Conservation (phyloP, 2,888 invertebrate genomes). For the Synergus laeviventris region DNA sequence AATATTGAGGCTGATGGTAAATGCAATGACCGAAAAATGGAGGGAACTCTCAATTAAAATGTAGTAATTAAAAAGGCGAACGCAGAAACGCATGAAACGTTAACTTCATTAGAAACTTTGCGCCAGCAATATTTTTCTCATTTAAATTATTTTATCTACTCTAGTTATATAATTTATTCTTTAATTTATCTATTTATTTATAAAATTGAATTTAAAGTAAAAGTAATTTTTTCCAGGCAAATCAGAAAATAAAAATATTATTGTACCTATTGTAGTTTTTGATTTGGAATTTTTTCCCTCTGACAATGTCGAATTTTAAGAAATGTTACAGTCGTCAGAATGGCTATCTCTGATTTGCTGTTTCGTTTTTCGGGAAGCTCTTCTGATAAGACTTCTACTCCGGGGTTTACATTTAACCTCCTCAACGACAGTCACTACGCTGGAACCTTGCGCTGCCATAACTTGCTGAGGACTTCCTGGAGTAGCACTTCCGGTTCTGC, state of each 20-base stretch:
- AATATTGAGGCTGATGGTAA: not conserved
- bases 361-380: constrained; percentile 87
- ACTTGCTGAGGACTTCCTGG: constrained; percentile 67
- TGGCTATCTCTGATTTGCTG: constrained; percentile 86
- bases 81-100: not conserved
- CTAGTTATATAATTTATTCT: not conserved
- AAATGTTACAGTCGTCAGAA: constrained; percentile 84
- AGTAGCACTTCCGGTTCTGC: constrained; percentile 69
- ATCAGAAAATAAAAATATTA: not conserved
- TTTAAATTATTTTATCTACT: not conserved
- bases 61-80: constrained; percentile 29
- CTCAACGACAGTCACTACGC: constrained; percentile 70
- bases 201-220: not conserved
- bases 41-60: constrained; percentile 27
- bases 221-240: not conserved
- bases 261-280: constrained; percentile 14
- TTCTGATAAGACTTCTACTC: constrained; percentile 86
- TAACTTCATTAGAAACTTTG: constrained; percentile 23
- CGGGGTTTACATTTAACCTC: constrained; percentile 81
- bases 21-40: constrained; percentile 8
- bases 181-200: not conserved
- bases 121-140: not conserved
- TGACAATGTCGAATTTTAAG: constrained; percentile 76
- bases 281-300: not conserved
- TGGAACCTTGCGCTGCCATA: constrained; percentile 68